Base-by-base conservation (phyloP, 2,888 invertebrate genomes). In the Geophilus truncorum region DNA sequence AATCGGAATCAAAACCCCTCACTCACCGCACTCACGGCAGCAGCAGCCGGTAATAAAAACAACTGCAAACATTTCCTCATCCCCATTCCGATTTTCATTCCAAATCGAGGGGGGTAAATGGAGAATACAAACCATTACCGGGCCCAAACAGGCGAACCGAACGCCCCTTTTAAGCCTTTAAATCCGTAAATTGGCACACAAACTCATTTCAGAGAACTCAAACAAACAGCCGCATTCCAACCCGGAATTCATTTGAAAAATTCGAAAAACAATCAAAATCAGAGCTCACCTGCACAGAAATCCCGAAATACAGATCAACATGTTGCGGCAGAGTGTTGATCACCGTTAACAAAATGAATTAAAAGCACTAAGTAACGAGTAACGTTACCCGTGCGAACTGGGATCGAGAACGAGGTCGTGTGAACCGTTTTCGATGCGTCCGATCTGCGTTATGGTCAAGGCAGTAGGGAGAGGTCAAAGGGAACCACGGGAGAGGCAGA, bases 221-320 rank as follows among this genome's bases (percentile, higher is more conserved):
- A n/a, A n/a, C n/a, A n/a, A n/a, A n/a, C n/a, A n/a, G n/a, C 12
- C 40, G 12, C 15, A 15, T 18, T 51, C 0, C 5, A 18, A 51
- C 15, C 51, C 15, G 15, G 0, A 40, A 40, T 40, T 12, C 4
- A 1, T 12, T 12, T 12, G 15, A 12, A 40, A 40, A 15, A n/a
- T 40, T 12, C 40, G n/a, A 51, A n/a, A 7, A 18, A 25, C 40
- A 45, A 45, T 21, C 28, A 7, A 3, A 23, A 78, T 21, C 21
- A 18, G 1, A 78, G 25, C 78, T 45, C 86, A 88, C 87, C 87
- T 87, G 84, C 86, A 86, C 84, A 87, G 83, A 83, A 87, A 87
- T 84, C 87, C 87, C 78, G 87, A 86, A 80, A 87, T 85, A 83
- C 86, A 87, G 84, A 87, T 86, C 83, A 87, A 86, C 88, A 87